Evolutionary conservation across 2,113 vertebrate species (phyloP).

Genomic region (Ancistrus triradiatus): DNA sequence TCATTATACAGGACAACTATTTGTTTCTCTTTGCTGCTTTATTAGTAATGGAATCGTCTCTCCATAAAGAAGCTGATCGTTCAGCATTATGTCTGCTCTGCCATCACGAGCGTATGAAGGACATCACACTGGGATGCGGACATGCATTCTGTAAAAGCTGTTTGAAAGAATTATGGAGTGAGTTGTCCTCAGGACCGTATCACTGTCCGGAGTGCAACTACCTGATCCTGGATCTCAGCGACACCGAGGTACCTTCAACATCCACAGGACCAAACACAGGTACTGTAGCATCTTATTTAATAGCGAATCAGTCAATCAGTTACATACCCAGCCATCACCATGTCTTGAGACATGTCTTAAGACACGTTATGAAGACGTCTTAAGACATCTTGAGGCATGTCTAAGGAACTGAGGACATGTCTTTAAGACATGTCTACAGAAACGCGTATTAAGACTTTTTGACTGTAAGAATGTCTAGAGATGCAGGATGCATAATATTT

Average conservation of each 20-base stretch:
- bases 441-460: too few species aligned
- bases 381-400: too few species aligned
- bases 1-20: too few species aligned
- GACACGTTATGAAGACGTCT: too few species aligned
- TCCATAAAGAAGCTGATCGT: slow-evolving; percentile 34
- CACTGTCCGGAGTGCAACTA: slow-evolving; percentile 63
- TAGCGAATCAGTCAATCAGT: too few species aligned
- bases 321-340: too few species aligned
- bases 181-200: slow-evolving; percentile 54
- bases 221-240: slow-evolving; percentile 45
- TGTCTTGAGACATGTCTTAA: too few species aligned
- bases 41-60: slow-evolving; percentile 54
- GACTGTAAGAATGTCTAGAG: too few species aligned
- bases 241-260: neutral
- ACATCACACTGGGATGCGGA: slow-evolving; percentile 55
- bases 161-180: slow-evolving; percentile 66
- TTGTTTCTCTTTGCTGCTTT: too few species aligned
- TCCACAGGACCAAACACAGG: slow-evolving; percentile 16
- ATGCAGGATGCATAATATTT: too few species aligned
- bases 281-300: neutral
- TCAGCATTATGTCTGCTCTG: slow-evolving; percentile 54
- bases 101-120: slow-evolving; percentile 35
- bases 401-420: too few species aligned
- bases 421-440: too few species aligned
- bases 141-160: slow-evolving; percentile 67